Conservation (phyloP, 2,113 vertebrate species). For the rabbit (Oryctolagus cuniculus) region DNA sequence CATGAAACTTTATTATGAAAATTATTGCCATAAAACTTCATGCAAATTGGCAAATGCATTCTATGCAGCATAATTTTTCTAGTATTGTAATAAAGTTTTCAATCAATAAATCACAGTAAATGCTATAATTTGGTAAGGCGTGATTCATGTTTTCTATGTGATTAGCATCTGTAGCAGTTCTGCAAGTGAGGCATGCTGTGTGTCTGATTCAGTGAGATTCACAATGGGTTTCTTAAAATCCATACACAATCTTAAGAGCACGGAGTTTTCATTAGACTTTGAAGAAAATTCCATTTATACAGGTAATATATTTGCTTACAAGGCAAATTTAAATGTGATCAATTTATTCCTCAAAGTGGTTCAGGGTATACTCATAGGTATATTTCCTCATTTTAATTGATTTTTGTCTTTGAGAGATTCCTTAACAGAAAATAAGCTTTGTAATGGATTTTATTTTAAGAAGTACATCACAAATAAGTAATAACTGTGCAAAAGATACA, state of each 20-base stretch:
- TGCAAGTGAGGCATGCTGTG: slow-evolving; percentile 53
- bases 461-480: slow-evolving; percentile 53
- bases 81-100: slow-evolving; percentile 65
- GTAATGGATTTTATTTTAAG: slow-evolving; percentile 2
- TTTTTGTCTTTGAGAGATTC: not conserved
- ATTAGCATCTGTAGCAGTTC: slow-evolving; percentile 60
- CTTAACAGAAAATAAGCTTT: not conserved
- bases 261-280: slow-evolving; percentile 15
- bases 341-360: slow-evolving; percentile 48
- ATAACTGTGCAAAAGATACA: not conserved
- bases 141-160: slow-evolving; percentile 64
- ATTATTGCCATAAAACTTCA: slow-evolving; percentile 52
- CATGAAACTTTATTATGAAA: slow-evolving; percentile 61
- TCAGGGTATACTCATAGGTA: not conserved
- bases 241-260: slow-evolving; percentile 52
- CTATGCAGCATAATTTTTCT: slow-evolving; percentile 3
- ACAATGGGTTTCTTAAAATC: slow-evolving; percentile 59
- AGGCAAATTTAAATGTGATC: slow-evolving; percentile 61
- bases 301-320: slow-evolving; percentile 29
- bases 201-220: not conserved
- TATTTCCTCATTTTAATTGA: not conserved
- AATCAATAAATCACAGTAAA: slow-evolving; percentile 75
- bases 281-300: slow-evolving; percentile 39
- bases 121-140: slow-evolving; percentile 55
- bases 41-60: slow-evolving; percentile 60